Conservation (phyloP, 2,113 vertebrate species). For the Strix aluco region DNA sequence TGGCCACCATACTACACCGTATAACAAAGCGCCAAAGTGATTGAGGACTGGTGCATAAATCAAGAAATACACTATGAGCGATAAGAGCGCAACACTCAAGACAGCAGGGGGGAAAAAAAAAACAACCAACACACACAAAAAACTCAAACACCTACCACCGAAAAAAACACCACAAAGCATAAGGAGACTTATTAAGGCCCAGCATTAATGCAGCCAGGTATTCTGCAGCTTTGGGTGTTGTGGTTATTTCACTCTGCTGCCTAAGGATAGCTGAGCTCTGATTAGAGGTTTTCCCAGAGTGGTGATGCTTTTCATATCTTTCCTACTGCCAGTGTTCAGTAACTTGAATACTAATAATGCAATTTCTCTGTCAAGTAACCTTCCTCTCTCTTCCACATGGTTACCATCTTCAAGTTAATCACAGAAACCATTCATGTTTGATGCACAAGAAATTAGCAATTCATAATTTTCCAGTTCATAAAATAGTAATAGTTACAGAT, state of each 20-base stretch:
- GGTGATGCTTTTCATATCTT: neutral
- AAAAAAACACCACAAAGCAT: neutral
- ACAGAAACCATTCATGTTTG: neutral
- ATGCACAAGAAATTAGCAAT: neutral
- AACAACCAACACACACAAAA: neutral
- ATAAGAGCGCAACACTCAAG: neutral
- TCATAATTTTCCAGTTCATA: neutral
- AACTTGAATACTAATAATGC: neutral
- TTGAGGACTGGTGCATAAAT: neutral
- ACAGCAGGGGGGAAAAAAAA: neutral
- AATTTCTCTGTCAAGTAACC: neutral
- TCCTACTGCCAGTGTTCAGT: neutral
- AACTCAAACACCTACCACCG: neutral
- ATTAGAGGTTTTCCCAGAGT: neutral
- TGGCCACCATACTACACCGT: fast-evolving
- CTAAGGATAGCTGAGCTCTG: neutral
- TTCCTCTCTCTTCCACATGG: neutral
- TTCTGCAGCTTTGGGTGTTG: neutral
- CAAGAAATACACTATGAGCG: neutral
- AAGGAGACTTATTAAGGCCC: neutral
- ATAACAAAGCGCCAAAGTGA: neutral
- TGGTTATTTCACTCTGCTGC: neutral
- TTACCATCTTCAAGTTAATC: neutral
- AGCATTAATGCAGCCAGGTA: neutral
- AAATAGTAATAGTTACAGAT: neutral